These are phyloP conservation scores for Nasonovia ribisnigri DNA, from an alignment of 2,888 invertebrate genomes.

Conservation along the genomic window DNA sequence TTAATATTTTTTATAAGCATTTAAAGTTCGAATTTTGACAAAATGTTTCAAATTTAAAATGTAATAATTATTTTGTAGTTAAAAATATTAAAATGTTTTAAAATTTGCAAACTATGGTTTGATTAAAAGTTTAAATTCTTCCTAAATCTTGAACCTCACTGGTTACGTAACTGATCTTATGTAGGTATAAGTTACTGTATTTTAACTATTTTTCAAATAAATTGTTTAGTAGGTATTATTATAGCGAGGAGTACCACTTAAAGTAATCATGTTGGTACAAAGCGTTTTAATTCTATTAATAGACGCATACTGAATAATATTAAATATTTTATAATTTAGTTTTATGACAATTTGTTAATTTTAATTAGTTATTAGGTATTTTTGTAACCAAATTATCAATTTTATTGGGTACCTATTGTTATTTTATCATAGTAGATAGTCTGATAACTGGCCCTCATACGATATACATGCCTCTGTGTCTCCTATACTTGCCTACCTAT, in stretches of 20 bases:
- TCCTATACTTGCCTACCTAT: background rate
- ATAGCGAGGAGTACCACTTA: background rate
- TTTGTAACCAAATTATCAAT: background rate
- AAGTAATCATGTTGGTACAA: background rate
- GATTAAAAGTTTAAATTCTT: background rate
- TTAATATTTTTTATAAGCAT: too few species aligned
- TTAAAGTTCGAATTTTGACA: too few species aligned
- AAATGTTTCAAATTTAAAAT: too few species aligned
- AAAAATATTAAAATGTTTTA: too few species aligned
- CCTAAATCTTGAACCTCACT: background rate
- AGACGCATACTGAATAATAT: background rate
- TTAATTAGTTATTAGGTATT: background rate
- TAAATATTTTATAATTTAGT: background rate
- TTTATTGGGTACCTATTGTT: background rate
- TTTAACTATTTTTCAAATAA: background rate
- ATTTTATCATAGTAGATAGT: background rate
- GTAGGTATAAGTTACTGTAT: background rate
- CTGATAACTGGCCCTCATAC: background rate
- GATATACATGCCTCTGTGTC: background rate
- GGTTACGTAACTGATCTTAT: background rate
- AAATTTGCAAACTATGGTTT: background rate
- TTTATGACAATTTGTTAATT: constrained; percentile 1
- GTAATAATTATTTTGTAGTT: too few species aligned
- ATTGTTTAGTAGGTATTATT: background rate
- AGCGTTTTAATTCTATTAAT: constrained; percentile 7